Percentiles rank a stretch among this genome's conserved stretches.
phyloP scores from a whole-genome alignment of 2,888 invertebrate genomes.

The Reticulitermes lucifugus region DNA sequence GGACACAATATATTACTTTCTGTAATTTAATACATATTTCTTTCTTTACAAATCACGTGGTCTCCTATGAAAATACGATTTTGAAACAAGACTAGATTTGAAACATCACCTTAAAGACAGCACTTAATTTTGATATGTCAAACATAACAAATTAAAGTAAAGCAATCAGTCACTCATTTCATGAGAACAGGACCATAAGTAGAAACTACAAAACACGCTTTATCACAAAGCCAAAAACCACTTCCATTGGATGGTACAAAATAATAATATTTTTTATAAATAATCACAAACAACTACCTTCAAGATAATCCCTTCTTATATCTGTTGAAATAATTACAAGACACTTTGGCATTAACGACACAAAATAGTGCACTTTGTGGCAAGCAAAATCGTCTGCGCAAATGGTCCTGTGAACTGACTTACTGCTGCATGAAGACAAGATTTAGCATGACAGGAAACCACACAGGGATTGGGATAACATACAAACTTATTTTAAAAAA shows the following conservation, averaged over 20 bases:
- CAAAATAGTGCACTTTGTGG: background rate
- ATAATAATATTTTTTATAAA: conserved; percentile 6
- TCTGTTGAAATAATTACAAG: conserved; percentile 38
- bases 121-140: conserved; percentile 52
- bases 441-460: conserved; percentile 11
- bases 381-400: too few species aligned
- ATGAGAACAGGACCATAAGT: conserved; percentile 1
- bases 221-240: background rate
- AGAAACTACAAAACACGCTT: background rate
- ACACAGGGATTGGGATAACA: too few species aligned
- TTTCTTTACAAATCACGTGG: background rate
- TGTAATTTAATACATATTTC: conserved; percentile 19
- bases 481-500: conserved; percentile 41
- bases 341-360: conserved; percentile 43
- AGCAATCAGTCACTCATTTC: background rate
- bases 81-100: conserved; percentile 50
- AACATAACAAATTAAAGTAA: conserved; percentile 43
- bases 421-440: background rate
- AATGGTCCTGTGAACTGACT: too few species aligned
- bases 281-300: conserved; percentile 25
- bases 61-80: conserved; percentile 32
- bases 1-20: background rate
- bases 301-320: background rate
- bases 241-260: conserved; percentile 22
- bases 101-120: conserved; percentile 47